Percentiles rank a stretch among this genome's conserved stretches.
phyloP scores from a whole-genome alignment of 23 tunicate species.

The Diplosoma virens region DNA sequence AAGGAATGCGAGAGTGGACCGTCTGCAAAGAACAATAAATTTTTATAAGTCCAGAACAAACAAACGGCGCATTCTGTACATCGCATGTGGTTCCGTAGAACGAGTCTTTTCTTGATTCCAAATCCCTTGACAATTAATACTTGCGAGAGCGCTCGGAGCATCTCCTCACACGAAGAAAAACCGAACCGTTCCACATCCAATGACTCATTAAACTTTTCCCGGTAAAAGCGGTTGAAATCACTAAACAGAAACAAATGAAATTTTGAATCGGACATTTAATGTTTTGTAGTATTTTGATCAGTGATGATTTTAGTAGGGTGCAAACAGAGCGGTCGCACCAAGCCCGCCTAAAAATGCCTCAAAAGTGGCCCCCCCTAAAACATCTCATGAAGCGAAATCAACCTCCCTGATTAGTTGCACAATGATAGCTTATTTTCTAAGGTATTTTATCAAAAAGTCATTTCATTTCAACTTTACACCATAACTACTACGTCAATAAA shows the following conservation, averaged over 20 bases:
- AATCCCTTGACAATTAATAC: conserved; percentile 66
- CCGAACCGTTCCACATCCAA: conserved; percentile 66
- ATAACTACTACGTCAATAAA: no score
- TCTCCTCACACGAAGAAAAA: conserved; percentile 54
- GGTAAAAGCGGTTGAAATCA: conserved; percentile 68
- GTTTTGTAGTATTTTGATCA: not conserved
- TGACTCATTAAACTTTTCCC: conserved; percentile 25
- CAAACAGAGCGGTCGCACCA: no score
- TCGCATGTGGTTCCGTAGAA: conserved; percentile 72
- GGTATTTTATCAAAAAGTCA: no score
- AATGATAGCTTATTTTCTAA: not conserved
- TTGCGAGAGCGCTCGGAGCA: conserved; percentile 56
- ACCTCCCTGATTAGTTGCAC: no score
- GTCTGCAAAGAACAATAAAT: no score
- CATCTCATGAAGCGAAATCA: no score
- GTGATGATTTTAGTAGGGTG: no score
- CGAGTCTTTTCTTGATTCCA: conserved; percentile 58
- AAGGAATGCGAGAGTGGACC: no score
- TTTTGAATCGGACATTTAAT: not conserved
- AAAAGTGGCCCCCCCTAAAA: no score
- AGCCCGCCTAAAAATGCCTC: no score
- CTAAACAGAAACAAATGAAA: conserved; percentile 5
- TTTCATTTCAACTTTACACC: no score
- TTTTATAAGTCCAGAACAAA: no score
- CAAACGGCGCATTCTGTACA: conserved; percentile 19